Evolutionary conservation across 2,888 invertebrate genomes (phyloP).

Genomic region (Drosophila prostipennis): DNA sequence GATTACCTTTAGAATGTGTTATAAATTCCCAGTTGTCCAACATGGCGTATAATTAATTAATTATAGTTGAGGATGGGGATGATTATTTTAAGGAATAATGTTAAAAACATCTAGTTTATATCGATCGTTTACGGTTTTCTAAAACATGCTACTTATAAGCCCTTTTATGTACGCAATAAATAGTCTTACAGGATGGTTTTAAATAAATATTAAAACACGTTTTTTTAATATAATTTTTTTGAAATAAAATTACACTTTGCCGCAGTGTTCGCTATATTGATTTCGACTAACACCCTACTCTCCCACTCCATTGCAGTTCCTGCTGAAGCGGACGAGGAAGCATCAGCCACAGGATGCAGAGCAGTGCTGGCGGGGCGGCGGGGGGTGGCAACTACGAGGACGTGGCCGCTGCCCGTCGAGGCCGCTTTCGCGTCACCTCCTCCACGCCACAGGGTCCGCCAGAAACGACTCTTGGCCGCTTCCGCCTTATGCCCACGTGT

Average conservation of each 20-base stretch:
- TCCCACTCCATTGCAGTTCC: conserved; percentile 32
- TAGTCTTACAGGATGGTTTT: too few relatives aligned
- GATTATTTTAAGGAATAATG: too few relatives aligned
- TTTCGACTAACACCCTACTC: conserved; percentile 14
- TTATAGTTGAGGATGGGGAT: too few relatives aligned
- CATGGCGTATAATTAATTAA: too few relatives aligned
- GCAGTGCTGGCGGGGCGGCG: conserved; percentile 64
- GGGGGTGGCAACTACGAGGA: conserved; percentile 82
- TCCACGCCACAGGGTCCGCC: conserved; percentile 83
- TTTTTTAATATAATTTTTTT: too few relatives aligned
- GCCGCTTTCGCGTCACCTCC: conserved; percentile 86
- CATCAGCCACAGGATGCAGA: conserved; percentile 52
- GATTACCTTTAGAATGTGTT: too few relatives aligned
- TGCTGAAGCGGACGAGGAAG: conserved; percentile 24
- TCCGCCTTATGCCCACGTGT: conserved; percentile 84
- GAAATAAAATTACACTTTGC: not conserved
- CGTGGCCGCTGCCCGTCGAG: conserved; percentile 83
- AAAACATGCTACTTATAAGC: too few relatives aligned
- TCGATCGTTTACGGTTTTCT: too few relatives aligned
- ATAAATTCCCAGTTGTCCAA: too few relatives aligned
- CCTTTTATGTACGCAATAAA: too few relatives aligned
- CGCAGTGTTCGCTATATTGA: conserved; percentile 21
- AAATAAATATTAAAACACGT: too few relatives aligned
- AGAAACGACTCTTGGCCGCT: conserved; percentile 84
- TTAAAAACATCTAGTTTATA: too few relatives aligned